A percentile compares a stretch with the other conserved stretches of the same genome.
phyloP scores from a whole-genome alignment of 2,113 vertebrate genomes.

The Mastomys natalensis region DNA sequence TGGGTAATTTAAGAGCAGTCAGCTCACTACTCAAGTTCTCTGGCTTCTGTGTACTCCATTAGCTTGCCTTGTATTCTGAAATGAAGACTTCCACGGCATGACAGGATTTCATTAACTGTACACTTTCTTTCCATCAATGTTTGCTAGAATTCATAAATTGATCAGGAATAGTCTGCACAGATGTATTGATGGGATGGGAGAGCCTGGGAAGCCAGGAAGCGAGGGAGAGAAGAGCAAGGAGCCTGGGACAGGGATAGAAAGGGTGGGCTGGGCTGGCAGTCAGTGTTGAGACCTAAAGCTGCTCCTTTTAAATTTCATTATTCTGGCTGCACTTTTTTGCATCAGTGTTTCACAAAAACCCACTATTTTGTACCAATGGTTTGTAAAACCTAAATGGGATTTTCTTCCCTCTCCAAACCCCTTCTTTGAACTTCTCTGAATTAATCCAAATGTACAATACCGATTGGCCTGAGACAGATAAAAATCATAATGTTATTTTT shows the following conservation, averaged over 20 bases:
- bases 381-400: not conserved
- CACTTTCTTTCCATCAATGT: not conserved
- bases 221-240: too few species aligned
- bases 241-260: rapidly evolving
- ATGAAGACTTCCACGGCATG: not conserved
- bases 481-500: not conserved
- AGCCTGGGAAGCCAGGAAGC: not conserved
- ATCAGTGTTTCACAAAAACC: not conserved
- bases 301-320: not conserved
- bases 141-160: not conserved
- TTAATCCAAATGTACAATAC: not conserved
- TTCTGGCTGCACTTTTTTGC: not conserved
- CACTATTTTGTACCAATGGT: not conserved
- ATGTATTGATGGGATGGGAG: rapidly evolving
- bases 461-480: not conserved
- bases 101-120: constrained; percentile 22
- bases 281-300: too few species aligned
- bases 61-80: not conserved
- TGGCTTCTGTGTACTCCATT: not conserved
- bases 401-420: not conserved
- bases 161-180: not conserved
- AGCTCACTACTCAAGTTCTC: not conserved
- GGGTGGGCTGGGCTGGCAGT: not conserved
- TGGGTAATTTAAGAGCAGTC: not conserved
- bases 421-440: not conserved